phyloP scores from a whole-genome alignment of 1,140 invertebrate genomes.

The Papilio aristodemus region DNA sequence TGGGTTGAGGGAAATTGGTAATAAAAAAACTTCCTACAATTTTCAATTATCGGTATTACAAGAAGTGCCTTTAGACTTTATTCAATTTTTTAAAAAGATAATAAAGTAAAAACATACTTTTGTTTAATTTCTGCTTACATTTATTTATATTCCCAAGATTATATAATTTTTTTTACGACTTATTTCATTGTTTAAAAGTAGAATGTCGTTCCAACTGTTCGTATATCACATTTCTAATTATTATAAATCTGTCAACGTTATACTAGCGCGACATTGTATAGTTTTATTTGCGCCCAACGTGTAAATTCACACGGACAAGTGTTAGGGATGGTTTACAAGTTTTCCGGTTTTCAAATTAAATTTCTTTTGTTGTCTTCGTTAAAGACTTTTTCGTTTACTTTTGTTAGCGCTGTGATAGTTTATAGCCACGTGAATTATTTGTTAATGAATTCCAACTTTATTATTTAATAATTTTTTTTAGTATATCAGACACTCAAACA shows the following conservation, averaged over 20 bases:
- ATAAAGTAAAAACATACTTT: no score
- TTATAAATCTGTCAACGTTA: constrained; percentile 70
- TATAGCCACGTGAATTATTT: neutral
- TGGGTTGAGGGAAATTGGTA: neutral
- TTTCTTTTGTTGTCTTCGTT: constrained; percentile 35
- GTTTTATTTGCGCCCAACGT: constrained; percentile 63
- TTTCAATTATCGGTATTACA: no score
- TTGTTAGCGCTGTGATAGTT: no score
- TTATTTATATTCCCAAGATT: no score
- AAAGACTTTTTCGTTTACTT: neutral
- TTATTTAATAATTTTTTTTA: no score
- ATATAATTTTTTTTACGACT: constrained; percentile 16
- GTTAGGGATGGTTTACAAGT: constrained; percentile 56
- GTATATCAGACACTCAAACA: no score
- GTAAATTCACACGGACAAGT: constrained; percentile 70
- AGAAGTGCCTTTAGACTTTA: no score
- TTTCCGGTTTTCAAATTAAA: constrained; percentile 37
- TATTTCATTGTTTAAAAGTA: neutral
- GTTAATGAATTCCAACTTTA: neutral
- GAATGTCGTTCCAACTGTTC: neutral
- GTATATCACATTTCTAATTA: constrained; percentile 69
- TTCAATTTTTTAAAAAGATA: no score
- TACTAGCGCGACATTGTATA: constrained; percentile 60
- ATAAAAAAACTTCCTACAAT: no score
- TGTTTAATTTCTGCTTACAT: no score